Base-by-base conservation (phyloP, 53 echinoderm and acorn worm species). In the Temnopleurus reevesii region DNA sequence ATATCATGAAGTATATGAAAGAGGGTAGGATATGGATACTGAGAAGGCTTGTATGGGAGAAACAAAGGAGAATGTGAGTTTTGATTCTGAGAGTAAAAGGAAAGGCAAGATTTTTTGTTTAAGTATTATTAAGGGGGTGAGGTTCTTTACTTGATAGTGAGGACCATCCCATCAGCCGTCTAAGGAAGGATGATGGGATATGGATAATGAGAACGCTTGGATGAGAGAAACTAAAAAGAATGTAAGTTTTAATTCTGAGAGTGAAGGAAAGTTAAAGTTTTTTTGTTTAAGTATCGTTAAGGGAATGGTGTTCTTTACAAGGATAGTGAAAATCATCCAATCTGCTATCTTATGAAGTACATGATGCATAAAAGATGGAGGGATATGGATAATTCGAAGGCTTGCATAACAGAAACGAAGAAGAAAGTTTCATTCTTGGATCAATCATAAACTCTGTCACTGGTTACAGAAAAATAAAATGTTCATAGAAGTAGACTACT, bases 271-370 rank as follows among this genome's bases (percentile, higher is more conserved):
- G n/a, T n/a, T n/a, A n/a, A n/a, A n/a, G n/a, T n/a, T n/a, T n/a
- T n/a, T n/a, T n/a, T n/a, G n/a, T n/a, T n/a, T n/a, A n/a, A n/a
- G n/a, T n/a, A n/a, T n/a, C n/a, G n/a, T n/a, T n/a, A n/a, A n/a
- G n/a, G n/a, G n/a, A n/a, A n/a, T n/a, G n/a, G n/a, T n/a, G 99
- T n/a, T n/a, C 90, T 90, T 26, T 99, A 96, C 46, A 96, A 96
- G 99, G 99, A 96, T 53, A 96, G 94, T 38, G 94, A 99, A 83
- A 96, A 96, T 53, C 95, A 95, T 21, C 99, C 99, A 0, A 96
- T 99, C 21, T 94, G 99, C 4, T 84, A 96, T 63, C 91, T 96
- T 17, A 55, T 94, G 49, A 91, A 89, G 82, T 96, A 93, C 90
- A 94, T 99, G 96, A n/a, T n/a, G n/a, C n/a, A n/a, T n/a, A n/a